phyloP scores from a whole-genome alignment of 2,888 invertebrate genomes.

The Laspeyria flexula region DNA sequence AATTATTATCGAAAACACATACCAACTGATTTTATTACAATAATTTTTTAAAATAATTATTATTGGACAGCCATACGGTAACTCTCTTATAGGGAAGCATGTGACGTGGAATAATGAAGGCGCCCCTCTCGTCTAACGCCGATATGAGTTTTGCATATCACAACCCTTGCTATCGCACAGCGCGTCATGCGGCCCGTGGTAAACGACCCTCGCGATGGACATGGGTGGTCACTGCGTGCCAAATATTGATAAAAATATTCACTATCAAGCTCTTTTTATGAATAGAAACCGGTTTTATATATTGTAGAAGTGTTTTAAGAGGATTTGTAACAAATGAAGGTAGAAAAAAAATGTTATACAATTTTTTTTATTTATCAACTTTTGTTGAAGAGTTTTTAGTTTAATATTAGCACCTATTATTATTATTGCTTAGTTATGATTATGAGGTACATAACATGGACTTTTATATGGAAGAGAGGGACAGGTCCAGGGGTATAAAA shows the following conservation, averaged over 20 bases:
- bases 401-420: too few relatives aligned
- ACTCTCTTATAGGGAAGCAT: conserved; percentile 61
- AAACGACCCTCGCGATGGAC: conserved; percentile 14
- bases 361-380: too few relatives aligned
- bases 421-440: too few relatives aligned
- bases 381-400: too few relatives aligned
- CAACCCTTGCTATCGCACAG: conserved; percentile 49
- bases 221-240: conserved; percentile 20
- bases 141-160: conserved; percentile 74
- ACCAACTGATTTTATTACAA: too few relatives aligned
- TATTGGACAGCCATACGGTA: conserved; percentile 63
- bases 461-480: too few relatives aligned
- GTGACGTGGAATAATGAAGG: conserved; percentile 76
- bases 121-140: conserved; percentile 60
- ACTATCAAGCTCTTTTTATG: conserved; percentile 1
- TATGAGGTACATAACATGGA: too few relatives aligned
- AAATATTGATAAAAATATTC: conserved; percentile 11
- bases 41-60: too few relatives aligned
- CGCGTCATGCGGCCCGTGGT: background rate
- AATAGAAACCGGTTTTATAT: background rate
- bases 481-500: too few relatives aligned
- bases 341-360: too few relatives aligned
- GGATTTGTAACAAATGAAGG: background rate
- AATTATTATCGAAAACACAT: too few relatives aligned
- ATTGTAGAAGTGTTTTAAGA: background rate